Evolutionary conservation across 1,140 invertebrate species (phyloP).

Genomic region (Rhagoletis pomonella): DNA sequence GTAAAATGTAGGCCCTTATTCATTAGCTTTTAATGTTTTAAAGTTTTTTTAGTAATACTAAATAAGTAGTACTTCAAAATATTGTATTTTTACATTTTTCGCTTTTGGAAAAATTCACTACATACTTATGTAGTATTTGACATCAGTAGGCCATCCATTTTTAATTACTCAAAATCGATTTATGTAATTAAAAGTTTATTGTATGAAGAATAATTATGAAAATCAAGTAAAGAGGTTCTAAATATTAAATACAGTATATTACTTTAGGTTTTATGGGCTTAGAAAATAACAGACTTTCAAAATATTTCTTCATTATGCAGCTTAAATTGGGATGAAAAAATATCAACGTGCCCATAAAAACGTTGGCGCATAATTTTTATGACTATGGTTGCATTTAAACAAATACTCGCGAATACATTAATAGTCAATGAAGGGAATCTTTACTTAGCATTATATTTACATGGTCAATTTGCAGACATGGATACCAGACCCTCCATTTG

Average conservation of each 20-base stretch:
- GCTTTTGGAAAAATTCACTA: slow-evolving; percentile 31
- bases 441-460: neutral
- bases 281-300: neutral
- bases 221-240: slow-evolving; percentile 1
- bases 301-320: neutral
- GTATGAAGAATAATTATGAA: slow-evolving; percentile 17
- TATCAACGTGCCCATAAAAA: no score
- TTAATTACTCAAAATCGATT: slow-evolving; percentile 44
- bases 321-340: no score
- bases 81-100: slow-evolving; percentile 26
- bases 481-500: neutral
- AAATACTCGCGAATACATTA: neutral
- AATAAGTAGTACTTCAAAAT: neutral
- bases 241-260: slow-evolving; percentile 28
- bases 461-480: slow-evolving; percentile 5
- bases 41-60: neutral
- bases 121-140: slow-evolving; percentile 8
- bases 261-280: slow-evolving; percentile 22
- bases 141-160: slow-evolving; percentile 39
- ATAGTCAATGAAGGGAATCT: neutral
- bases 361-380: neutral
- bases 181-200: neutral
- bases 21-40: neutral
- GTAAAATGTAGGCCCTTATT: neutral
- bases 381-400: slow-evolving; percentile 19